Evolutionary conservation across 2,113 vertebrate species (phyloP), one percentile per base, ranked within the genome.

Genomic region (Cryptotis parvus): DNA sequence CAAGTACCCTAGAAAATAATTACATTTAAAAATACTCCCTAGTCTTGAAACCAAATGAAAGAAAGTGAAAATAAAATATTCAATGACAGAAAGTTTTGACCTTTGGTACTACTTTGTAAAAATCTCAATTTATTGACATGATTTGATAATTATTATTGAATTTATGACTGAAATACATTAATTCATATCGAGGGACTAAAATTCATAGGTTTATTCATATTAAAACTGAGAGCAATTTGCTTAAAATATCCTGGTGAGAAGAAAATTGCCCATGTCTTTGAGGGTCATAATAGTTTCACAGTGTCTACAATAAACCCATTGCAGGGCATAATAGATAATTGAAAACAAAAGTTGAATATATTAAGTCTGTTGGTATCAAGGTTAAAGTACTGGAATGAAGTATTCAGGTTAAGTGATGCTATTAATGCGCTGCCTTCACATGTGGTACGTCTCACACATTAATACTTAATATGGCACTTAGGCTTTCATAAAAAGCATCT

Each of bases 211-310:
- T 89, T 93, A 91, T 87, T 97, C 76, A 92, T 93, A 77, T 96
- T 97, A 95, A 96, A 96, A 94, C 14, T 35, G 79, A 95, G 84
- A 96, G 87, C 88, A 95, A 95, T 97, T 95, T 97, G 78, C 96
- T 97, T 93, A 96, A 87, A 88, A 95, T 95, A 95, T 96, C 92
- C 90, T 95, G 39, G 73, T 93, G 88, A 79, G 92, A 97, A 95
- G 94, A 92, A 97, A 96, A 96, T 95, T 94, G 87, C 81, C 88
- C 92, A 39, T 70, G 84, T 96, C 86, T 97, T 96, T 87, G 92
- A 93, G 77, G 87, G 39, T 96, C 92, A 76, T 94, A 95, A 92
- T 18, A 52, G 29, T 95, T 96, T 95, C 45, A 52, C 68, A 58
- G 33, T 91, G 84, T 95, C 78, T 74, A 78, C 61, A 93, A 65